These are phyloP conservation scores for Aphidius colemani DNA, from an alignment of 2,888 invertebrate species.

Conservation along the genomic window DNA sequence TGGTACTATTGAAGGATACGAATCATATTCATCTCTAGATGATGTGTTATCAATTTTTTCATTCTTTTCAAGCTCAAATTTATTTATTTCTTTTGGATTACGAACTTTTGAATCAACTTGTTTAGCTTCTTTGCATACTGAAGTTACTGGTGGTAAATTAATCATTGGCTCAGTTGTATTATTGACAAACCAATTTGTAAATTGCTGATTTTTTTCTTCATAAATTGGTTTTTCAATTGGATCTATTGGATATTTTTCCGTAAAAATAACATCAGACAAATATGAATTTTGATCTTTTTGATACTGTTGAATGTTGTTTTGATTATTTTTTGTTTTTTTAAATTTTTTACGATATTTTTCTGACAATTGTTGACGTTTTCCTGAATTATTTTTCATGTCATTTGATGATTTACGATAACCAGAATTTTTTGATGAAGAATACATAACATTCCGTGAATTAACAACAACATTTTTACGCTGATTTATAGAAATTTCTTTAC, in stretches of 20 bases:
- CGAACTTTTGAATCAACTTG: neutral
- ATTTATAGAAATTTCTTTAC: neutral
- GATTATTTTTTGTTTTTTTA: neutral
- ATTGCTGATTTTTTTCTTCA: neutral
- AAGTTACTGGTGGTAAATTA: neutral
- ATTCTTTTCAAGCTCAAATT: neutral
- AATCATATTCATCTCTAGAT: neutral
- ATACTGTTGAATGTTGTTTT: neutral
- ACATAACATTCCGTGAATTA: neutral
- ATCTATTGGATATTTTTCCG: no score
- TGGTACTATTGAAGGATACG: neutral
- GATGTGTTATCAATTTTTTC: constrained; percentile 4
- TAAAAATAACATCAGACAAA: neutral
- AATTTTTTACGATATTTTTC: neutral
- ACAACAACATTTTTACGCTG: no score
- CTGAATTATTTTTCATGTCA: neutral
- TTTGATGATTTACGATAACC: neutral
- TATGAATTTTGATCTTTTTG: neutral
- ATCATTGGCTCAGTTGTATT: neutral
- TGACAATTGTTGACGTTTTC: neutral
- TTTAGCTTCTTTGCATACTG: neutral
- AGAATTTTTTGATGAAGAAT: neutral
- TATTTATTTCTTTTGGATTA: neutral
- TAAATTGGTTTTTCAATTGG: neutral
- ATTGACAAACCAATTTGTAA: neutral